Percentiles rank a stretch among this genome's conserved stretches.
phyloP scores from a whole-genome alignment of 2,797 vertebrate genomes.

The Rallus crepitans region DNA sequence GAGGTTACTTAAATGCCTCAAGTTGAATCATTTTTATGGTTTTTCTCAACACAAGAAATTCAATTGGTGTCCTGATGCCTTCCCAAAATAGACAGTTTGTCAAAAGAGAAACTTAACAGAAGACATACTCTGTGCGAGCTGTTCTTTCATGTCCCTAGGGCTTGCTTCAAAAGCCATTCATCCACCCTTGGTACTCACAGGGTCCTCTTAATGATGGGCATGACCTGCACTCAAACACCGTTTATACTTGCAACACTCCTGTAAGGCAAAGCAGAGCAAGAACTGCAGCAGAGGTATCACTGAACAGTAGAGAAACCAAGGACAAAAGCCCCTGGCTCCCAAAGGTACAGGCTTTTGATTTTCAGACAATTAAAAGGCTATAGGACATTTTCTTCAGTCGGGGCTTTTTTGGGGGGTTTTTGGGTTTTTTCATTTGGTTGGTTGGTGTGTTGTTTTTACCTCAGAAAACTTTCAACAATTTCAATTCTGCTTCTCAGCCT shows the following conservation, averaged over 20 bases:
- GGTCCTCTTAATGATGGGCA: not conserved
- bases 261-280: not conserved
- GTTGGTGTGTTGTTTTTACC: too few relatives aligned
- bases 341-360: not conserved
- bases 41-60: not conserved
- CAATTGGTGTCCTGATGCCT: not conserved
- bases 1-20: not conserved
- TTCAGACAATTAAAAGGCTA: not conserved
- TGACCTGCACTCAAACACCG: fast-evolving
- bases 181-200: not conserved
- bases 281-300: not conserved
- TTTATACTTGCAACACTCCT: not conserved
- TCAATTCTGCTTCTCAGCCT: not conserved
- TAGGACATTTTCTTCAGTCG: too few relatives aligned
- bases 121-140: not conserved
- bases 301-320: not conserved
- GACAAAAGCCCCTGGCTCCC: not conserved
- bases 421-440: too few relatives aligned
- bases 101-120: not conserved
- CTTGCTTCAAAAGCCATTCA: not conserved
- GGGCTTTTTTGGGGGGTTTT: too few relatives aligned
- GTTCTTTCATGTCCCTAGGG: not conserved
- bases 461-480: not conserved
- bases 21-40: not conserved
- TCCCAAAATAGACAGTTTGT: not conserved